These are phyloP conservation scores for Ondatra zibethicus DNA, from an alignment of 2,113 vertebrate species.

Conservation along the genomic window DNA sequence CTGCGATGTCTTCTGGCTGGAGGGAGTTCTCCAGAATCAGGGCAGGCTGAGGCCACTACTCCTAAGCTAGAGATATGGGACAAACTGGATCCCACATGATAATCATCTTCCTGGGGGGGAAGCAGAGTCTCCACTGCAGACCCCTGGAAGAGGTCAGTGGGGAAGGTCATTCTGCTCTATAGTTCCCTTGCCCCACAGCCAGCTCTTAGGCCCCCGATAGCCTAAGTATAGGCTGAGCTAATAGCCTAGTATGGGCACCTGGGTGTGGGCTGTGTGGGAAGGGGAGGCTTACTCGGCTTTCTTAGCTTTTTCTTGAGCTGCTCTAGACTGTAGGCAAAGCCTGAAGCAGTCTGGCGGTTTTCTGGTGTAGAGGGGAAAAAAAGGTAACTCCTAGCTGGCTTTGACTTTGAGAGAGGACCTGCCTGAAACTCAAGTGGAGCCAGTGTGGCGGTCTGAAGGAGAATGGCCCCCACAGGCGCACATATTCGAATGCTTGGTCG, in stretches of 20 bases:
- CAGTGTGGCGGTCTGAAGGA: not conserved
- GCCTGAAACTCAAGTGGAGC: not conserved
- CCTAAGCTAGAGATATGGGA: not conserved
- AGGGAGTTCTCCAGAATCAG: not conserved
- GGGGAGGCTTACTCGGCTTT: not conserved
- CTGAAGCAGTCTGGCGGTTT: not conserved
- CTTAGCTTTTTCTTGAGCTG: not conserved
- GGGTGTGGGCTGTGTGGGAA: not conserved
- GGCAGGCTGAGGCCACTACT: not conserved
- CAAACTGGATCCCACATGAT: not conserved
- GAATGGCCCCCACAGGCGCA: not conserved
- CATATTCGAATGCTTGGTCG: too few species aligned
- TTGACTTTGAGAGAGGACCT: not conserved
- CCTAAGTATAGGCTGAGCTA: not conserved
- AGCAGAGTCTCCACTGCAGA: not conserved
- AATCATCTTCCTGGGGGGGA: not conserved
- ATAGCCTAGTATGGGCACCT: not conserved
- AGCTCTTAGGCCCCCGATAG: too few species aligned
- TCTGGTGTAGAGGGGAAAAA: not conserved
- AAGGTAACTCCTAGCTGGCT: not conserved
- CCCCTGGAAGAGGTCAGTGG: not conserved
- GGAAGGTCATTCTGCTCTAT: not conserved
- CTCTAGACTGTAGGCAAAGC: not conserved
- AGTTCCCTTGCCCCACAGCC: not conserved
- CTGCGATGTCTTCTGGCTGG: not conserved